A percentile compares a stretch with the other conserved stretches of the same genome.
These are phyloP conservation scores for Andrena trimmerana DNA, from an alignment of 2,888 invertebrate species.

Conservation along the genomic window DNA sequence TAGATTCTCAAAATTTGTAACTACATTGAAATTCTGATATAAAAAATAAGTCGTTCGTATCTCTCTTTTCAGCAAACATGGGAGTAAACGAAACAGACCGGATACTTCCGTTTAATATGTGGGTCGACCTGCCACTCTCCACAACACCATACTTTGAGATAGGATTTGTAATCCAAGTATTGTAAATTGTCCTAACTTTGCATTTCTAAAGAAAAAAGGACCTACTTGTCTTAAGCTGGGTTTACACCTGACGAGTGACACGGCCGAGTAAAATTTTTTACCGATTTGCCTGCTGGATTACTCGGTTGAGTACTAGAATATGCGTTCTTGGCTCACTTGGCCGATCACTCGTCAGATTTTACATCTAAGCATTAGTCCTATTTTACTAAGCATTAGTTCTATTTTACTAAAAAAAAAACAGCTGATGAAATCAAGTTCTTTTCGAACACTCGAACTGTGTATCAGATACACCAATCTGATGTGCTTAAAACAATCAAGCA, in stretches of 20 bases:
- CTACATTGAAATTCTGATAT: neutral
- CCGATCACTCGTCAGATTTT: no score
- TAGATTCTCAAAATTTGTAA: no score
- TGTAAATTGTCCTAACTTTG: neutral
- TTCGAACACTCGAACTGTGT: no score
- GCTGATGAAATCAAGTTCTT: neutral
- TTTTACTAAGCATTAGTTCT: neutral
- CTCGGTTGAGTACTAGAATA: no score
- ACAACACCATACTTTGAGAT: constrained; percentile 27
- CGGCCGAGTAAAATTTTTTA: no score
- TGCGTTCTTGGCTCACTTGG: no score
- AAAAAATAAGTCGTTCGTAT: neutral
- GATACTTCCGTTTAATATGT: constrained; percentile 71
- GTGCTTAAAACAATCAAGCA: no score
- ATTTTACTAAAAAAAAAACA: neutral
- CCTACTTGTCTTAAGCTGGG: no score
- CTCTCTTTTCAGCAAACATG: constrained; percentile 10
- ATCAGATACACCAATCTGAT: no score
- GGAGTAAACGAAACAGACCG: constrained; percentile 69
- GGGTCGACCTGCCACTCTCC: constrained; percentile 57
- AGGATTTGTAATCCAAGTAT: neutral
- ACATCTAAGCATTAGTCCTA: neutral
- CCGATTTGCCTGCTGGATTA: no score
- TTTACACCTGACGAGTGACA: no score
- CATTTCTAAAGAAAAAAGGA: neutral